Base-by-base conservation (phyloP, 2,888 invertebrate species). In the Cyclophora punctaria region DNA sequence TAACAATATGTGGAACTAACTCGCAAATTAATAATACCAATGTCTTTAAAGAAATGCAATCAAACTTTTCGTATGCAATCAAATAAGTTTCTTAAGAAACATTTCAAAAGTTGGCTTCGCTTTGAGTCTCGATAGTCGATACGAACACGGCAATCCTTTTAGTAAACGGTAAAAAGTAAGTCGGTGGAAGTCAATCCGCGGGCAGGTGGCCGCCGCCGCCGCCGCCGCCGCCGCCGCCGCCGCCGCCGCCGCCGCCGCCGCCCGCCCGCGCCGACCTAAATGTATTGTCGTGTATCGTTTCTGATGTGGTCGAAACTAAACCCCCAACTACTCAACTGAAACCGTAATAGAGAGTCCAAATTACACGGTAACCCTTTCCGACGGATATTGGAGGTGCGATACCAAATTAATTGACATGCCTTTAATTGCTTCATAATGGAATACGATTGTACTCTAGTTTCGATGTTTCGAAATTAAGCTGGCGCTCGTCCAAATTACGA, bases 61-160 rank as follows among this genome's bases (percentile, higher is more conserved):
- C 48, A 44, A 44, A 40, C 43, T 46, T 37, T 44, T 44, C 44
- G 20, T 44, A 48, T 42, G 52, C 48, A 58, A 59, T 62, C 51
- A 56, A 58, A 58, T 46, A 53, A 51, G 48, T 57, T 56, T 52
- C 37, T 47, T 47, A 51, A 47, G 56, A 60, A 59, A 54, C 55
- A 53, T 53, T 48, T 48, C 48, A 49, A 57, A 66, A 69, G 59
- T 75, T 75, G 67, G 61, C 59, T 67, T 62, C 66, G 63, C 59
- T 67, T 61, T 64, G 72, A 78, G 76, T 78, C 74, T 80, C 80
- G 77, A 79, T 80, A 68, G 67, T 80, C 80, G 77, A 79, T 80
- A 68, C 67, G 78, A 79, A 86, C 87, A 87, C 73, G 78, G 84
- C 81, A 86, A 85, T 83, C 87, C 87, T 87, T 87, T 87, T 85